Evolutionary conservation across 2,113 vertebrate genomes (phyloP).

Genomic region (Aspiorhynchus laticeps): DNA sequence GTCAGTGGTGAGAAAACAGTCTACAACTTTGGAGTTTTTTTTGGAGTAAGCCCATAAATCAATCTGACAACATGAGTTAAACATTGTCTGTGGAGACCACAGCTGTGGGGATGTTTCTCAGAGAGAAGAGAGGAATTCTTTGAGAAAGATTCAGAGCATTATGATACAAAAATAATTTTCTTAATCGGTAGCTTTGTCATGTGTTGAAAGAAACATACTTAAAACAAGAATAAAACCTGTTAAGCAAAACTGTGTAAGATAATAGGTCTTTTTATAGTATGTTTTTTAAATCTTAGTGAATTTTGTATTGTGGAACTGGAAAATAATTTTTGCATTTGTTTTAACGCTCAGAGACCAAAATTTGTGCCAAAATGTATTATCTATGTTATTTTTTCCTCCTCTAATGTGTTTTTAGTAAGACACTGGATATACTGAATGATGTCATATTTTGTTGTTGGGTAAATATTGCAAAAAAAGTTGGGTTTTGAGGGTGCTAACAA

Average conservation of each 20-base stretch:
- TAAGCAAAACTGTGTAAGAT: no score
- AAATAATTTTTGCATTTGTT: not conserved
- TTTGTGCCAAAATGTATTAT: not conserved
- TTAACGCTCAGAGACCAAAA: no score
- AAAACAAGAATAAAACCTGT: no score
- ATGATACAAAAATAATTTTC: not conserved
- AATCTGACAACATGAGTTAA: not conserved
- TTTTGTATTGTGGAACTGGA: no score
- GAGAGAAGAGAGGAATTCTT: not conserved
- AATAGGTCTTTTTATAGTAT: no score
- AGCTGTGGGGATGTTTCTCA: not conserved
- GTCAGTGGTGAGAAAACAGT: not conserved
- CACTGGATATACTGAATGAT: not conserved
- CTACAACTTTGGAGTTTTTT: not conserved
- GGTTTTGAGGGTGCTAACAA: not conserved
- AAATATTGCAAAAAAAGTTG: not conserved
- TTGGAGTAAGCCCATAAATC: not conserved
- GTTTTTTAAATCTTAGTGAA: no score
- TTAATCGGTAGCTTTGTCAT: not conserved
- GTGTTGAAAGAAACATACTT: no score
- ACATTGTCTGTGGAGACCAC: not conserved
- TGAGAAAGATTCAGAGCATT: not conserved
- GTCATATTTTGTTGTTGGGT: not conserved
- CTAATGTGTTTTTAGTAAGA: no score
- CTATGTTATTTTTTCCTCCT: not conserved